phyloP scores from a whole-genome alignment of 1,140 invertebrate species.

The Cotesia typhae region DNA sequence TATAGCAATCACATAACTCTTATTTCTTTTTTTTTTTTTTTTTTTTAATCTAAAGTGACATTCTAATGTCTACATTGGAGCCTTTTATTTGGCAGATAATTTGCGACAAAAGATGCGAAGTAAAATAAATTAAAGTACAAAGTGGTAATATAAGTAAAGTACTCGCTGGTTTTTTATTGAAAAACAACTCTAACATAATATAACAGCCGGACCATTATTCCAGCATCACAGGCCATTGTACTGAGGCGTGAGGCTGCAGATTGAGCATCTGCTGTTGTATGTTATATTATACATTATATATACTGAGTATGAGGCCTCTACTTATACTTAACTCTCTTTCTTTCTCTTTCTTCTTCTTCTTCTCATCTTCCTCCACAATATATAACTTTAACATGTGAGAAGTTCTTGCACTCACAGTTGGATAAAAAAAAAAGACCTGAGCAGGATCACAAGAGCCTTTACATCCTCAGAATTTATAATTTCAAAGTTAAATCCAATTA shows the following conservation, averaged over 20 bases:
- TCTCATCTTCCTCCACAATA: not conserved
- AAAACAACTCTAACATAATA: conserved; percentile 19
- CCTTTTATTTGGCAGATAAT: not conserved
- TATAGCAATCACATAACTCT: no score
- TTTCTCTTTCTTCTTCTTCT: conserved; percentile 10
- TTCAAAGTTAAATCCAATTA: not conserved
- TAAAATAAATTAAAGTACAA: conserved; percentile 18
- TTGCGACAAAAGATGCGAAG: conserved; percentile 4
- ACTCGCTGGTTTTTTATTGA: conserved; percentile 32
- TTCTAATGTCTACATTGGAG: not conserved
- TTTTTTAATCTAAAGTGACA: not conserved
- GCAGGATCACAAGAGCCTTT: not conserved
- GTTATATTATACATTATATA: not conserved
- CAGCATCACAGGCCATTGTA: conserved; percentile 38
- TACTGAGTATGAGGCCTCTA: no score
- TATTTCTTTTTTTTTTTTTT: no score
- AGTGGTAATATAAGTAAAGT: not conserved
- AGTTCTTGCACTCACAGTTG: conserved; percentile 26
- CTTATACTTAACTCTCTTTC: conserved; percentile 15
- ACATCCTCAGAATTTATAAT: not conserved
- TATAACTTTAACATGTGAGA: not conserved
- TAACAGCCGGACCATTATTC: conserved; percentile 37
- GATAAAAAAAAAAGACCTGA: not conserved
- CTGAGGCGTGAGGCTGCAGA: conserved; percentile 40
- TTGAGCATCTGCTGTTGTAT: conserved; percentile 36